A percentile compares a stretch with the other conserved stretches of the same genome.
These are phyloP conservation scores for Copsychus sechellarum DNA, from an alignment of 2,113 vertebrate species.

Conservation along the genomic window DNA sequence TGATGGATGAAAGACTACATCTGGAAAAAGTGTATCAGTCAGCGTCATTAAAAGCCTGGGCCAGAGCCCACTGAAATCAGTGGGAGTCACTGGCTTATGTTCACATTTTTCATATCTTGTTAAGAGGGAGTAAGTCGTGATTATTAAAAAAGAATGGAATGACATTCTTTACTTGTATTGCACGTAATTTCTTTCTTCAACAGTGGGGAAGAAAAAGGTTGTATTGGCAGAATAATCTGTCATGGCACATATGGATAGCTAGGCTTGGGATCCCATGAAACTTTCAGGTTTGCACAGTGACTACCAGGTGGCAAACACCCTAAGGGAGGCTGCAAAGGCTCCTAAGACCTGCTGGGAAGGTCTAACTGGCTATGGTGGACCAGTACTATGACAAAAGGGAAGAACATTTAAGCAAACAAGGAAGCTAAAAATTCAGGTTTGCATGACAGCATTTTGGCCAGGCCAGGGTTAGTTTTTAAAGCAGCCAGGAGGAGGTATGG, in stretches of 20 bases:
- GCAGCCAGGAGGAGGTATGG: background rate
- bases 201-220: background rate
- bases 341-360: background rate
- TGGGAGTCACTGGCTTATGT: background rate
- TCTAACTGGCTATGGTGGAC: background rate
- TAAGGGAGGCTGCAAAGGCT: background rate
- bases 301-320: background rate
- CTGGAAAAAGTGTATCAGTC: conserved; percentile 33
- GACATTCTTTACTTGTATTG: background rate
- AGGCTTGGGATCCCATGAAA: background rate
- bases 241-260: background rate
- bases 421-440: background rate
- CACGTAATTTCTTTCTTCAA: background rate
- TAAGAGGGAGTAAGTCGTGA: background rate
- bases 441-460: background rate
- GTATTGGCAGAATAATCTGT: background rate
- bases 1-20: conserved; percentile 45
- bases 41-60: conserved; percentile 6
- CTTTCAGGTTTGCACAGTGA: background rate
- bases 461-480: background rate
- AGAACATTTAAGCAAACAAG: background rate
- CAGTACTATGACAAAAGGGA: background rate
- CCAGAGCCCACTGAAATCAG: conserved; percentile 29
- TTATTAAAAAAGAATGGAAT: background rate
- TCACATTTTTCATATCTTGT: conserved; percentile 50